A percentile compares a stretch with the other conserved stretches of the same genome.
phyloP scores from a whole-genome alignment of 2,113 vertebrate genomes.

The Chionodraco myersi region DNA sequence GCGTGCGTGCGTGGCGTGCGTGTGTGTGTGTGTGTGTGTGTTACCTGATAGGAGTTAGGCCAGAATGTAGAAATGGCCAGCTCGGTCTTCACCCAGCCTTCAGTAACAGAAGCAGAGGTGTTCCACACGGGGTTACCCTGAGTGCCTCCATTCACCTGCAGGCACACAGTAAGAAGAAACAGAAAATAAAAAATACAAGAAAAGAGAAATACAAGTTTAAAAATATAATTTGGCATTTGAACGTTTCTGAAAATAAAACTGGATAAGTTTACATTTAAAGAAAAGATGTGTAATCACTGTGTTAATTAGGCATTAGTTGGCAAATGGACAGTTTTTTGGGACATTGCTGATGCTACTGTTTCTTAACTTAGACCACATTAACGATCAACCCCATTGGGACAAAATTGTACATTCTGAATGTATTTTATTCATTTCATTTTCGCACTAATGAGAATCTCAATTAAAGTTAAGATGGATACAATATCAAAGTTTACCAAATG shows the following conservation, averaged over 20 bases:
- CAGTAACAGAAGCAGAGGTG: slow-evolving; percentile 89
- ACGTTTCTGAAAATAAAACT: not conserved
- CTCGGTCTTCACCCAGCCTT: slow-evolving; percentile 96
- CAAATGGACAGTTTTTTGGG: no score
- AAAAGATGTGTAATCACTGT: no score
- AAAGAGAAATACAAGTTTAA: not conserved
- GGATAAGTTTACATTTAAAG: no score
- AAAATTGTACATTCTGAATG: no score
- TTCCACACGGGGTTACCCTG: slow-evolving; percentile 98
- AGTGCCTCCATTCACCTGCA: slow-evolving; percentile 90
- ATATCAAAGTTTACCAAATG: no score
- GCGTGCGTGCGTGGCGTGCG: not conserved
- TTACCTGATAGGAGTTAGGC: slow-evolving; percentile 98
- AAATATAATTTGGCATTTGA: accelerated
- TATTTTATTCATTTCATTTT: no score
- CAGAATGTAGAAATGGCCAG: slow-evolving; percentile 98
- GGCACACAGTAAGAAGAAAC: not conserved
- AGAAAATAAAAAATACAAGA: not conserved
- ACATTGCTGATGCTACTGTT: no score
- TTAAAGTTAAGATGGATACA: no score
- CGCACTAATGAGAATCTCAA: no score
- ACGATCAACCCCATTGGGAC: no score
- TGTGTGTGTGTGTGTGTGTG: not conserved
- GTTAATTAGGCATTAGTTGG: no score
- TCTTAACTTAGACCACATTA: no score